A percentile compares a stretch with the other conserved stretches of the same genome.
Evolutionary conservation across 2,888 invertebrate species (phyloP).

Genomic region (Lithosia quadra): DNA sequence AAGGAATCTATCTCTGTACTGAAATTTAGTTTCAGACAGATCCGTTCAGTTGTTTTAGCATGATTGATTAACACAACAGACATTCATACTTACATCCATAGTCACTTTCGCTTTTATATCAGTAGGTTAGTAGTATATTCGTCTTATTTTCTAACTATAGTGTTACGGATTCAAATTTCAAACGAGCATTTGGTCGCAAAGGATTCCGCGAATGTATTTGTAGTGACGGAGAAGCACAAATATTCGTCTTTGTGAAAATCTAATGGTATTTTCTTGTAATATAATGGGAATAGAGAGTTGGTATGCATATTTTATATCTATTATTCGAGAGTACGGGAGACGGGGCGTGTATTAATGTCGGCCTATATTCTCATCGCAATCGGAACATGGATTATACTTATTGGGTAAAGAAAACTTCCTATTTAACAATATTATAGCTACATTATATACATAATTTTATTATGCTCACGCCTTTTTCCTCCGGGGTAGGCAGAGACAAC

Average conservation of each 20-base stretch:
- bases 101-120: too few species aligned
- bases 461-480: too few species aligned
- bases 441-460: too few species aligned
- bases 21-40: too few species aligned
- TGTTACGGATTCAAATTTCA: background rate
- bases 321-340: background rate
- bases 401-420: background rate
- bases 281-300: background rate
- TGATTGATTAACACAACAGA: too few species aligned
- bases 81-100: too few species aligned
- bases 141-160: background rate
- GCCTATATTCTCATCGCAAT: too few species aligned
- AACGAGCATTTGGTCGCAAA: background rate
- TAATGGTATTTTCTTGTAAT: constrained; percentile 1
- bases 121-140: too few species aligned
- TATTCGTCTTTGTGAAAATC: background rate
- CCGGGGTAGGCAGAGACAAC: too few species aligned
- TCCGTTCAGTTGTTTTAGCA: too few species aligned
- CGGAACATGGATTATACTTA: background rate
- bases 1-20: too few species aligned
- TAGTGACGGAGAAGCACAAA: background rate
- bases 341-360: background rate
- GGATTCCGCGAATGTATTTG: background rate
- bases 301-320: background rate
- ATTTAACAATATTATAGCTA: too few species aligned